A percentile compares a stretch with the other conserved stretches of the same genome.
Conservation (phyloP, 2,888 invertebrate genomes). For the Chirona hameri region DNA sequence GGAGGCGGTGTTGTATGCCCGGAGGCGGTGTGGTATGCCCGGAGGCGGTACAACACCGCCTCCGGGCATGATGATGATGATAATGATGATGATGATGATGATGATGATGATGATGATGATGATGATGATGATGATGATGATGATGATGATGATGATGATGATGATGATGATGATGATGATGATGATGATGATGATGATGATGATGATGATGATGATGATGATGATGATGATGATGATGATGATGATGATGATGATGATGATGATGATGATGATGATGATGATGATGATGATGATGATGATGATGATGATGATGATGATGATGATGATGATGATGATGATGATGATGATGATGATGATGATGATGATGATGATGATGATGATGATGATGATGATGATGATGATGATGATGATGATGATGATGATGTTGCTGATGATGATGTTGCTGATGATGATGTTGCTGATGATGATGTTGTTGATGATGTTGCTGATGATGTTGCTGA, state of each 20-base stretch:
- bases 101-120: slow-evolving; percentile 3
- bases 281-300: not conserved
- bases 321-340: not conserved
- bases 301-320: not conserved
- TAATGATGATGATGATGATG: not conserved
- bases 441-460: too few species aligned
- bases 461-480: too few species aligned
- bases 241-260: not conserved
- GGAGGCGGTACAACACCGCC: too few species aligned
- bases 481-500: too few species aligned
- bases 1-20: too few species aligned
- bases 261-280: not conserved
- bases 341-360: not conserved
- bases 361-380: not conserved
- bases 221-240: not conserved
- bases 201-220: not conserved
- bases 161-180: too few species aligned
- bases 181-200: too few species aligned
- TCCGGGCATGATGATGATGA: not conserved
- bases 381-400: not conserved
- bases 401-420: too few species aligned
- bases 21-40: too few species aligned
- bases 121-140: not conserved
- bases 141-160: not conserved
- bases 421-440: too few species aligned